Evolutionary conservation across 2,888 invertebrate genomes (phyloP).

Genomic region (Tiphia femorata): DNA sequence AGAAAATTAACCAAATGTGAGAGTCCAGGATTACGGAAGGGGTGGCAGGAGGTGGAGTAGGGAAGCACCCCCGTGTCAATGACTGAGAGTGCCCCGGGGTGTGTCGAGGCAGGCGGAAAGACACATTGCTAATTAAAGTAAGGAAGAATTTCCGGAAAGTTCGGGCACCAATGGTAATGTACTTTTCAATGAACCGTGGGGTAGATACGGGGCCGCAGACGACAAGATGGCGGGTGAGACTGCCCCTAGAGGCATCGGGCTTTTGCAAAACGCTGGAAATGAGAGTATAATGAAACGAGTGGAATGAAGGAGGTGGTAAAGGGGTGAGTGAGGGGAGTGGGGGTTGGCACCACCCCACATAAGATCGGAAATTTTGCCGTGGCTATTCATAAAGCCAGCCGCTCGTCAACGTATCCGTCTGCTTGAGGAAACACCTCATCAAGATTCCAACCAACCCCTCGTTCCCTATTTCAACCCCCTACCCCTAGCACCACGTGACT

Average conservation of each 20-base stretch:
- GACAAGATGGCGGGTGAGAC: background rate
- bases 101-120: background rate
- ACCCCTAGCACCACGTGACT: background rate
- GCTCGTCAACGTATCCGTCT: slow-evolving; percentile 42
- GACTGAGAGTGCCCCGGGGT: too few species aligned
- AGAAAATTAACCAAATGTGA: background rate
- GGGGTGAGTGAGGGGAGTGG: too few species aligned
- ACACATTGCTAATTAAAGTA: slow-evolving; percentile 15
- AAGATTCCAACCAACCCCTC: too few species aligned
- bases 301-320: background rate
- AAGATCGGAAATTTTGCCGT: slow-evolving; percentile 33
- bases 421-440: slow-evolving; percentile 53
- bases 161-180: background rate
- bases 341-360: too few species aligned
- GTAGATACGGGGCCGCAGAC: background rate
- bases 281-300: slow-evolving; percentile 23
- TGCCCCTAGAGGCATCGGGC: too few species aligned
- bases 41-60: background rate
- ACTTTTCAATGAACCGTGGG: background rate
- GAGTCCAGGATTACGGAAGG: background rate
- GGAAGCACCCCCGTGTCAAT: too few species aligned
- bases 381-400: slow-evolving; percentile 31
- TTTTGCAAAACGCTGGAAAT: too few species aligned
- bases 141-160: slow-evolving; percentile 2
- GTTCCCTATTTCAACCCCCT: background rate